Base-by-base conservation (phyloP, 2,888 invertebrate genomes). In the Napeogenes sylphis region DNA sequence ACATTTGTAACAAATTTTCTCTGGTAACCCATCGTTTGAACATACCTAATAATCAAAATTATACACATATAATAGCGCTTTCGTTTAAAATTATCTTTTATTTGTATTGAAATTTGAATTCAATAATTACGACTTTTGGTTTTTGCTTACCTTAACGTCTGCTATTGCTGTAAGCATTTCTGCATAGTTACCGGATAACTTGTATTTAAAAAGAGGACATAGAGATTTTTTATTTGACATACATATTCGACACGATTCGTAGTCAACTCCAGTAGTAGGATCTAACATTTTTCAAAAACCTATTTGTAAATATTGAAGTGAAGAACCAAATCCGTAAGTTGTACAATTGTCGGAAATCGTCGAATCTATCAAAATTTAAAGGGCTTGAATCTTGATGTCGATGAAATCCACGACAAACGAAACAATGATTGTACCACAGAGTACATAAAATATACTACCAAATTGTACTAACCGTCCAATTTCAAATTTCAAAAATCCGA, bases 151-250 rank as follows among this genome's bases (percentile, higher is more conserved):
- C 84, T 90, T 90, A 56, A 90, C 88, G 74, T 90, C 87, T 42
- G 90, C 90, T 69, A 90, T 86, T 59, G 90, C 84, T 71, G 90
- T 90, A 63, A 90, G 80, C 90, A 90, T 90, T 84, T 90, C 90
- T 59, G 90, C 90, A 78, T 90, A 90, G 82, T 90, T 90, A 68
- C 90, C 90, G 68, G 89, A 86, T 66, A 87, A 75, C 73, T 89
- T 87, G 67, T 90, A 90, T 78, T 83, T 85, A 76, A 90, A 90
- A 64, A 90, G 75, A 53, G 90, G 89, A 72, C 87, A 87, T 71
- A 90, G 68, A 69, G 86, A 83, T 71, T 85, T 90, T 72, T 86
- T 88, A 67, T 72, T 85, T 33, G 85, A 75, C 73, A 89, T 78
- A 75, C 90, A 90, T 76, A 90, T 84, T 73, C 90, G 84, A 76